Evolutionary conservation across 2,113 vertebrate genomes (phyloP).

Genomic region (Salminus brasiliensis): DNA sequence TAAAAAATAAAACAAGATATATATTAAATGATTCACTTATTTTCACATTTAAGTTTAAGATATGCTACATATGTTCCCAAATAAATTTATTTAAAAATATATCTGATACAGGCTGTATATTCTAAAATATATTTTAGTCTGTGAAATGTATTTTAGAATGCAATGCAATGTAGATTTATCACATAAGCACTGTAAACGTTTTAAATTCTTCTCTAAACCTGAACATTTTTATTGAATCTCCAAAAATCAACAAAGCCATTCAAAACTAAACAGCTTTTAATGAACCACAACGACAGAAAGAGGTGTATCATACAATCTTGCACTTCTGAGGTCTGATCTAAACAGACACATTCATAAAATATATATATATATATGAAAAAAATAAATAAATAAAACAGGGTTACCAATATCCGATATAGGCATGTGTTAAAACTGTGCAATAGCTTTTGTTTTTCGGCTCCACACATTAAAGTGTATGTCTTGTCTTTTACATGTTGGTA

Average conservation of each 20-base stretch:
- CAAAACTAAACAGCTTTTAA: not conserved
- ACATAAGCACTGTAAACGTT: too few relatives aligned
- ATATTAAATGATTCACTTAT: too few relatives aligned
- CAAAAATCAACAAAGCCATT: constrained; percentile 32
- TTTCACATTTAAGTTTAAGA: too few relatives aligned
- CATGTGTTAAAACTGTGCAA: not conserved
- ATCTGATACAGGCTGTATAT: too few relatives aligned
- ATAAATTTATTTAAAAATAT: too few relatives aligned
- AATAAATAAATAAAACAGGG: not conserved
- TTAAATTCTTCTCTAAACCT: too few relatives aligned
- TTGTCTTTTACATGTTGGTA: not conserved
- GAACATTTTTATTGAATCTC: not conserved
- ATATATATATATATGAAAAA: not conserved
- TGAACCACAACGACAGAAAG: not conserved
- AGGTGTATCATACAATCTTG: not conserved
- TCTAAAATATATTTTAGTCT: too few relatives aligned
- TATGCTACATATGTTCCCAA: too few relatives aligned
- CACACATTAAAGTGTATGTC: not conserved
- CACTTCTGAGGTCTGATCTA: not conserved
- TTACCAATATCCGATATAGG: not conserved
- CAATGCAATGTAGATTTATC: too few relatives aligned
- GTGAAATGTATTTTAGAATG: too few relatives aligned
- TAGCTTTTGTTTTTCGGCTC: not conserved
- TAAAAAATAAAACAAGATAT: too few relatives aligned
- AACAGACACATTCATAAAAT: too few relatives aligned